Conservation (phyloP, 2,113 vertebrate genomes). For the Myrmecobius fasciatus region DNA sequence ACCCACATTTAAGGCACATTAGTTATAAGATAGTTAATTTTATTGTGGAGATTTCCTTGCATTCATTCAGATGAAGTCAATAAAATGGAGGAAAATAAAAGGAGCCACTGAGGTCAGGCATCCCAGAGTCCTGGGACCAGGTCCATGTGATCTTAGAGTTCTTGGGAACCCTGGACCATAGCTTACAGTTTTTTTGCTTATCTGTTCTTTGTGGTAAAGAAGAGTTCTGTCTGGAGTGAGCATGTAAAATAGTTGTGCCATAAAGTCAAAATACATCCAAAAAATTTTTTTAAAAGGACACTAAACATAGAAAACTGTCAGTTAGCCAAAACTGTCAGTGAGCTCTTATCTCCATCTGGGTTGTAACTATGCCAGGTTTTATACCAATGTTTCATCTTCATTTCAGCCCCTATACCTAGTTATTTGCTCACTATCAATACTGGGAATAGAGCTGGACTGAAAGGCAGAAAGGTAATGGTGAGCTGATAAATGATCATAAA, state of each 20-base stretch:
- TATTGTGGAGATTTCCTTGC: neutral
- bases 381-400: neutral
- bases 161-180: neutral
- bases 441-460: neutral
- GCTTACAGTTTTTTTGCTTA: neutral
- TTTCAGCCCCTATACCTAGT: neutral
- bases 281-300: neutral
- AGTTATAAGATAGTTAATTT: neutral
- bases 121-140: neutral
- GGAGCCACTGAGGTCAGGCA: neutral
- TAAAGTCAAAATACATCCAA: neutral
- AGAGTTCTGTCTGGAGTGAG: neutral
- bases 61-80: neutral
- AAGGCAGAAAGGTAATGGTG: neutral
- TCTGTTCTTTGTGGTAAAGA: neutral
- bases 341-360: neutral
- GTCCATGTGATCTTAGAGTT: neutral
- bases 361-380: neutral
- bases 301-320: neutral
- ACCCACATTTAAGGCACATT: neutral
- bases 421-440: neutral
- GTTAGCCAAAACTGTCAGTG: neutral
- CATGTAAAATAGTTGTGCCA: neutral
- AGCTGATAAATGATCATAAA: neutral
- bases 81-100: neutral